phyloP scores from a whole-genome alignment of 2,888 invertebrate genomes.

The Crossocerus cetratus region DNA sequence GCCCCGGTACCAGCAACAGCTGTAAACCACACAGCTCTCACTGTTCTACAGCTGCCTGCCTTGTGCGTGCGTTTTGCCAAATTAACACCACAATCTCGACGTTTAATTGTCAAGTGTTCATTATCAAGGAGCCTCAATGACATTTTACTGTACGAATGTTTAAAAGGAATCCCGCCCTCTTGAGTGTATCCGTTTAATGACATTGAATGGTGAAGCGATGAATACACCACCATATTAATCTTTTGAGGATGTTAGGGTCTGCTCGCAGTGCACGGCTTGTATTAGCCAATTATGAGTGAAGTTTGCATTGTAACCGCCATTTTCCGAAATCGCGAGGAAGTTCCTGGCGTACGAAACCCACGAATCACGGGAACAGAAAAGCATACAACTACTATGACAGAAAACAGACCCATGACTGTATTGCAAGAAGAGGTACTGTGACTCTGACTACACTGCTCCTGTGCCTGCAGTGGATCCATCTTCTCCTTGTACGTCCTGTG shows the following conservation, averaged over 20 bases:
- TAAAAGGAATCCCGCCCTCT: too few relatives aligned
- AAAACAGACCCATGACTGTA: conserved; percentile 76
- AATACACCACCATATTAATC: conserved; percentile 5
- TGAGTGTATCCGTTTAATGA: too few relatives aligned
- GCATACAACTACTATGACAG: conserved; percentile 72
- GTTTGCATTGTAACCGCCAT: too few relatives aligned
- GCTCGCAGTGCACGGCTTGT: background rate
- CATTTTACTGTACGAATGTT: too few relatives aligned
- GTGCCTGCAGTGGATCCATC: conserved; percentile 72
- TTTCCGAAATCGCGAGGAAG: too few relatives aligned
- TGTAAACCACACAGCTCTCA: conserved; percentile 74
- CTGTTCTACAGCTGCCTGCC: conserved; percentile 58
- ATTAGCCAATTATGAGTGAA: too few relatives aligned
- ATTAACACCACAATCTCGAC: background rate
- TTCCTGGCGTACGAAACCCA: conserved; percentile 16
- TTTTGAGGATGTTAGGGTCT: background rate
- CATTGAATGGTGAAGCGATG: background rate
- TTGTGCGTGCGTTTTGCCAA: conserved; percentile 25
- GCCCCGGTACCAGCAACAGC: conserved; percentile 72
- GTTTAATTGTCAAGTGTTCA: too few relatives aligned
- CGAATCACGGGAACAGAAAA: conserved; percentile 54
- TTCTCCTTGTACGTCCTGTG: conserved; percentile 74
- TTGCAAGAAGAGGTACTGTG: conserved; percentile 75
- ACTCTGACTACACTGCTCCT: conserved; percentile 75
- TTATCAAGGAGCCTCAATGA: too few relatives aligned